phyloP scores from a whole-genome alignment of 2,113 vertebrate genomes.

The Pelusios castaneus region DNA sequence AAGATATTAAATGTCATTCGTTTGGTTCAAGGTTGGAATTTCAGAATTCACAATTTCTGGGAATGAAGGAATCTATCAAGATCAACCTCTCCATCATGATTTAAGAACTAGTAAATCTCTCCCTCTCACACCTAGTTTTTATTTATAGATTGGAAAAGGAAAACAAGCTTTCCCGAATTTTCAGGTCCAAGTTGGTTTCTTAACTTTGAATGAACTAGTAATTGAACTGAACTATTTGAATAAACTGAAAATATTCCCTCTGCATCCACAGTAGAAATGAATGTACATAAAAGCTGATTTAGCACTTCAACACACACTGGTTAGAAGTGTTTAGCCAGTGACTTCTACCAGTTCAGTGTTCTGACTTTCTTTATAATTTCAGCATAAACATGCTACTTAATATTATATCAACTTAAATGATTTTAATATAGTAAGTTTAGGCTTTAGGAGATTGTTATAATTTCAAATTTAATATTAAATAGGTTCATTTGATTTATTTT shows the following conservation, averaged over 20 bases:
- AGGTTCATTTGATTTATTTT: background rate
- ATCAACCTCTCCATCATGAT: background rate
- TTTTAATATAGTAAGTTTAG: background rate
- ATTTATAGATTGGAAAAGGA: too few relatives aligned
- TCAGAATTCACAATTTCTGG: background rate
- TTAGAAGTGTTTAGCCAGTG: background rate
- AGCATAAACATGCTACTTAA: background rate
- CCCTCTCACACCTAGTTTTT: too few relatives aligned
- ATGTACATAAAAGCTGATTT: too few relatives aligned
- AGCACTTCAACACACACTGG: background rate
- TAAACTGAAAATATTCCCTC: too few relatives aligned
- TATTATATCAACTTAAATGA: background rate
- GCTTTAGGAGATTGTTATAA: background rate
- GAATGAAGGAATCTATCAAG: fast-evolving
- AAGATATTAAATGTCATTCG: background rate
- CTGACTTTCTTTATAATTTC: background rate
- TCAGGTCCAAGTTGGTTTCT: too few relatives aligned
- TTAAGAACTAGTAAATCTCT: too few relatives aligned
- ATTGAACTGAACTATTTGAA: too few relatives aligned
- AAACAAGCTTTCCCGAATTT: too few relatives aligned
- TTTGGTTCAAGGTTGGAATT: background rate
- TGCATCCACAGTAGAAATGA: too few relatives aligned
- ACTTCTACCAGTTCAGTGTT: background rate
- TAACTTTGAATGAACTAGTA: too few relatives aligned
- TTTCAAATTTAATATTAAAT: background rate